These are phyloP conservation scores for Danaus plexippus DNA, from an alignment of 1,140 invertebrate genomes.

Conservation along the genomic window DNA sequence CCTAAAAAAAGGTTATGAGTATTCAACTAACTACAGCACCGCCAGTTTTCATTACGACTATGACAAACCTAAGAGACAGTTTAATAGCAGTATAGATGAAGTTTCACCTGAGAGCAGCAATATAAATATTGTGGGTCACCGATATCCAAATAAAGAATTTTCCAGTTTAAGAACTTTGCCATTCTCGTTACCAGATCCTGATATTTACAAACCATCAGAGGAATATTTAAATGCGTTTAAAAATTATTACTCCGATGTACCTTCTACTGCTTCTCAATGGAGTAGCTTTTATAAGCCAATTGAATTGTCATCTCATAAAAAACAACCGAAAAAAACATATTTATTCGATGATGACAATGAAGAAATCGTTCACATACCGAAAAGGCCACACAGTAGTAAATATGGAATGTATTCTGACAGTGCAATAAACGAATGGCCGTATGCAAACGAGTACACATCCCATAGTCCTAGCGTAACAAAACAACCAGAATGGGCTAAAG, in stretches of 20 bases:
- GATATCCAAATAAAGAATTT: conserved; percentile 38
- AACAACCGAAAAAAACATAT: conserved; percentile 33
- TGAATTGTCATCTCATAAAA: conserved; percentile 36
- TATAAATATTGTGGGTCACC: conserved; percentile 40
- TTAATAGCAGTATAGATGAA: conserved; percentile 42
- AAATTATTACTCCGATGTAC: conserved; percentile 35
- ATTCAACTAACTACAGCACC: conserved; percentile 47
- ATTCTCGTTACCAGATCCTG: conserved; percentile 26
- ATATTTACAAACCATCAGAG: conserved; percentile 33
- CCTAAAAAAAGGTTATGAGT: conserved; percentile 45
- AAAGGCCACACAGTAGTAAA: conserved; percentile 33
- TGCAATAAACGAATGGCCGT: conserved; percentile 33
- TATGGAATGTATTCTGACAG: conserved; percentile 30
- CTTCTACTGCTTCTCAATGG: conserved; percentile 44
- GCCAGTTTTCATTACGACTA: conserved; percentile 44
- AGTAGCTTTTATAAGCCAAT: conserved; percentile 44
- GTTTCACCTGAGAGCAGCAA: conserved; percentile 51
- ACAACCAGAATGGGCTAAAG: conserved; percentile 45
- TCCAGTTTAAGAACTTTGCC: conserved; percentile 33
- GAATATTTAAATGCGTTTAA: conserved; percentile 45
- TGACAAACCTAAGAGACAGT: conserved; percentile 33
- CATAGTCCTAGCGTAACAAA: conserved; percentile 28
- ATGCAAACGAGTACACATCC: conserved; percentile 26
- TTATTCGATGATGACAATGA: conserved; percentile 32
- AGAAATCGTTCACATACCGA: conserved; percentile 52